Conservation (phyloP, 2,797 vertebrate species). For the Rhabdomys pumilio region DNA sequence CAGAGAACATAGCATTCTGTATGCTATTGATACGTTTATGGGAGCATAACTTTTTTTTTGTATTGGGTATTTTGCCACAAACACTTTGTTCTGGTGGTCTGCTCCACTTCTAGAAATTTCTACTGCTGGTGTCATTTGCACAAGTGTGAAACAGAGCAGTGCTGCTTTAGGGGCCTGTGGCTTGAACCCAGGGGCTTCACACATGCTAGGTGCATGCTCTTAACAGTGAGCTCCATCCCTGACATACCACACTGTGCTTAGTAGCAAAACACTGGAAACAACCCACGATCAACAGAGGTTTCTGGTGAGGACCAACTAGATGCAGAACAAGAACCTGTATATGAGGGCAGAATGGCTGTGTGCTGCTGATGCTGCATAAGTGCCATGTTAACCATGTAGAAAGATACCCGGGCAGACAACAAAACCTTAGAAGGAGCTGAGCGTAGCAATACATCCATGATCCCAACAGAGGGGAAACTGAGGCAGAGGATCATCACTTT, state of each 20-base stretch:
- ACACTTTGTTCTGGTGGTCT: neutral
- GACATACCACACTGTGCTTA: neutral
- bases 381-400: neutral
- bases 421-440: neutral
- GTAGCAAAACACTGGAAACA: neutral
- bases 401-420: neutral
- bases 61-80: neutral
- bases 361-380: neutral
- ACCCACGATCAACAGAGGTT: neutral
- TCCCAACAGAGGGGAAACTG: neutral
- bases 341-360: neutral
- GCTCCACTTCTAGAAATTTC: conserved; percentile 5
- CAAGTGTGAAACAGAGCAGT: neutral
- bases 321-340: neutral
- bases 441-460: neutral
- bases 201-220: too few relatives aligned
- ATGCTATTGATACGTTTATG: neutral
- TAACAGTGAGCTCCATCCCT: neutral
- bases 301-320: neutral
- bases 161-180: neutral
- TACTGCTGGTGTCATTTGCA: neutral
- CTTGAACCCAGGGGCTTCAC: neutral
- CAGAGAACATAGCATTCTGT: neutral
- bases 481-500: neutral
- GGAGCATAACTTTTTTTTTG: neutral